These are phyloP conservation scores for Poecile atricapillus DNA, from an alignment of 2,113 vertebrate species.

Conservation along the genomic window DNA sequence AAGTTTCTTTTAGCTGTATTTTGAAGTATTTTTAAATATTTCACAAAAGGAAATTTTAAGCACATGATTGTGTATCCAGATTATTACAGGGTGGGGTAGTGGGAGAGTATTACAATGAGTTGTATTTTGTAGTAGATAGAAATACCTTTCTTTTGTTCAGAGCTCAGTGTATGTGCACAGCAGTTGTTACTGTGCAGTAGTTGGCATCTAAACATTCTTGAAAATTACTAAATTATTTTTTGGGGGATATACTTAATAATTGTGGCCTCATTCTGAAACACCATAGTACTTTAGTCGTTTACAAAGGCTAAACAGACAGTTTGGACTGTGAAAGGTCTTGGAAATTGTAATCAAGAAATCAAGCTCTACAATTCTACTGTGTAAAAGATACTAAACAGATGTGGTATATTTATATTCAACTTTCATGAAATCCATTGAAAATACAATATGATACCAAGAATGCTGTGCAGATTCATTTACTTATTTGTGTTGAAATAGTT, in stretches of 20 bases:
- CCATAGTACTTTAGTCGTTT: not conserved
- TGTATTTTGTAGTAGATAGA: not conserved
- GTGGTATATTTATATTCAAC: not conserved
- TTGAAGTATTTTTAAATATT: not conserved
- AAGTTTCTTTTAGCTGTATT: not conserved
- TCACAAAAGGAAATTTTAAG: not conserved
- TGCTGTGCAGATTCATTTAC: not conserved
- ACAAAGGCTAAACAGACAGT: not conserved
- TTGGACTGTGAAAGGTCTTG: not conserved
- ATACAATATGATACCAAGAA: not conserved
- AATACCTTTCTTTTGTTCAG: not conserved
- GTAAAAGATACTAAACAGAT: not conserved
- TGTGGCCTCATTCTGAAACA: not conserved
- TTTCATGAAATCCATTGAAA: not conserved
- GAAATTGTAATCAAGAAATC: not conserved
- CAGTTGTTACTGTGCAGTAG: not conserved
- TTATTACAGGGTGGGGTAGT: not conserved
- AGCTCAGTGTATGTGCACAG: not conserved
- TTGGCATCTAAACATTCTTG: not conserved
- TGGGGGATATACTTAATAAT: not conserved
- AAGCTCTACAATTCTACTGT: not conserved
- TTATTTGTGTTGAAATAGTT: not conserved
- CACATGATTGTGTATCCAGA: not conserved
- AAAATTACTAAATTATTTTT: not conserved
- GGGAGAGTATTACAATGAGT: not conserved